Base-by-base conservation (phyloP, 2,888 invertebrate genomes). In the Unio delphinus region DNA sequence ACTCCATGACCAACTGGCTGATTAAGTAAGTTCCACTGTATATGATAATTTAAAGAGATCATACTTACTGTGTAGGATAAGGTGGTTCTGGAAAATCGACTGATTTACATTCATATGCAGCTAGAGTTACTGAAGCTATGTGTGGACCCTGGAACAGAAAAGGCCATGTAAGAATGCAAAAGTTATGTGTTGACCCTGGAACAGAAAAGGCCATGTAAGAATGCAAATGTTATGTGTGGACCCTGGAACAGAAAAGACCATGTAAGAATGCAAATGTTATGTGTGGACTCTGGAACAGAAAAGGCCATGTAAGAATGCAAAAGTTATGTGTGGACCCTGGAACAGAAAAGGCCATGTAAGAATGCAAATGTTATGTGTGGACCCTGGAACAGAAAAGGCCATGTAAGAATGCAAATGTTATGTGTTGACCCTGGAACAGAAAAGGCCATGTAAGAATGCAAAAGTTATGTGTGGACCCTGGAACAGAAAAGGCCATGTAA, bases 61-160 rank as follows among this genome's bases (percentile, higher is more conserved):
- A 11, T 45, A 91, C 93, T 93, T 90, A 96, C 95, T 98, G 95
- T 88, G 97, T 96, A 30, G 99, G 99, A 92, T 99, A 99, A 0
- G 99, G 99, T 64, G 99, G 99, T 84, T 95, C 94, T 0, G 99
- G 99, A 90, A 99, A 99, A 90, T 98, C 94, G 56, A 99, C 92
- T 34, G 95, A 93, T 64, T 95, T 95, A 90, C 99, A 99, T 91
- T 99, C 99, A 90, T 98, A 98, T 0, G 98, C 99, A 23, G 99
- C 99, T 87, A 99, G 92, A 4, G 99, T 99, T 61, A 99, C 99
- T 70, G 96, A 93, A 70, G 99, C 99, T 91, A 99, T 99, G 89
- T 99, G 98, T 55, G 99, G 99, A n/a, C 99, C 99, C 91, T 92
- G 81, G 26, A 77, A 76, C 30, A 68, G 56, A 34, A 73, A 28